Evolutionary conservation across 2,888 invertebrate species (phyloP).

Genomic region (Linnaemya tessellans): DNA sequence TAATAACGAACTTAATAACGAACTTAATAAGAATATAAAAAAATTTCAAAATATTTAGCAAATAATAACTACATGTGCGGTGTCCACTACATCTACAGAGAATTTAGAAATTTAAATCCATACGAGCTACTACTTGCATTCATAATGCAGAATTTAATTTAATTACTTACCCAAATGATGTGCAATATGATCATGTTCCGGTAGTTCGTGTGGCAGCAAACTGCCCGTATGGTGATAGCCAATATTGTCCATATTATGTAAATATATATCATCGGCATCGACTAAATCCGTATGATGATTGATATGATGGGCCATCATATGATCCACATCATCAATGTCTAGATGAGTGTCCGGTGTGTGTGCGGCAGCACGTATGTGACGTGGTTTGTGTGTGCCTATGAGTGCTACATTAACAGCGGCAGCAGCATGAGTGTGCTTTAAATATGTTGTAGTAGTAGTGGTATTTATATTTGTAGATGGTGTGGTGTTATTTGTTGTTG

Average conservation of each 20-base stretch:
- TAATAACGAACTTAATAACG: too few relatives aligned
- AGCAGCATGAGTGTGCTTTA: not conserved
- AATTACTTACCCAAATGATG: conserved; percentile 80
- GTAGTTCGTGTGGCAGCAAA: conserved; percentile 77
- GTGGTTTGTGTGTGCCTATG: conserved; percentile 27
- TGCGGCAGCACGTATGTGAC: conserved; percentile 59
- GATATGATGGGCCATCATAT: conserved; percentile 73
- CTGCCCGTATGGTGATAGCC: conserved; percentile 68
- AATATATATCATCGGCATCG: conserved; percentile 64
- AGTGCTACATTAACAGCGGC: not conserved
- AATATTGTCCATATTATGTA: conserved; percentile 72
- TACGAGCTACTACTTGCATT: not conserved
- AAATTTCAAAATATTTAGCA: too few relatives aligned
- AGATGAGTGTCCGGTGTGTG: conserved; percentile 63
- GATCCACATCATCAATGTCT: conserved; percentile 64
- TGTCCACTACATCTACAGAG: too few relatives aligned
- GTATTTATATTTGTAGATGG: conserved; percentile 39
- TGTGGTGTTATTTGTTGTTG: not conserved
- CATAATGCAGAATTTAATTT: not conserved
- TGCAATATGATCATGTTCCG: conserved; percentile 80
- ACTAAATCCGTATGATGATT: conserved; percentile 76
- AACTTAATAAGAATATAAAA: too few relatives aligned
- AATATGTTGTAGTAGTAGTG: conserved; percentile 20
- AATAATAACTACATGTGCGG: too few relatives aligned
- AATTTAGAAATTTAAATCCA: not conserved